Base-by-base conservation (phyloP, 2,113 vertebrate species). In the Xyrauchen texanus region DNA sequence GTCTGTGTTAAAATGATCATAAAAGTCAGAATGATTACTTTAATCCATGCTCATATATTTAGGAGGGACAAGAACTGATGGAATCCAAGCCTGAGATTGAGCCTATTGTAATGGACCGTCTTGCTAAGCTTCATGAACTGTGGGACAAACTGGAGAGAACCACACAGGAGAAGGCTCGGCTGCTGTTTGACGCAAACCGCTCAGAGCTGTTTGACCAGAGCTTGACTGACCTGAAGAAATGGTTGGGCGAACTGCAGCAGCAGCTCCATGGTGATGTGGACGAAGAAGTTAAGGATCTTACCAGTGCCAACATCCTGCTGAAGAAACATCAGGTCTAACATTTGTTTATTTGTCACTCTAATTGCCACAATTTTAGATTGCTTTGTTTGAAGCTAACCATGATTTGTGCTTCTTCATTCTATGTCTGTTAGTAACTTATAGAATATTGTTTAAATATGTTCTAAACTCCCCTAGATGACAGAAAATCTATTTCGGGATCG, bases 401-500 rank as follows among this genome's bases (percentile, higher is more conserved):
- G 11, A 8, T 70, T 21, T 13, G 16, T 34, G 21, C 57, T 7
- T 70, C 55, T 7, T 53, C 3, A 34, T 34, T 34, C 21, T 34
- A 45, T 72, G 9, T 60, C n/a, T 62, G 11, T 8, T 67, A 7
- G 2, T 34, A 10, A 15, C 21, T 68, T 53, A 51, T 9, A 69
- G 21, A 52, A 76, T 42, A 68, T n/a, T 34, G 46, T 46, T 52
- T 60, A 2, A 46, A 12, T 51, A 3, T 80, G 21, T 42, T 42
- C 34, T 61, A 12, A 64, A 69, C 0, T 69, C 8, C 68, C 0
- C 42, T 88, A 99, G 98, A 89, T 95, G 80, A 91, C 93, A 66
- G 96, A 99, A 89, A 96, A 98, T 88, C 97, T 98, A 90, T 94
- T 98, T 84, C 90, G 88, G 62, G 88, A 89, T 3, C 91, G 94